Percentiles rank a stretch among this genome's conserved stretches.
These are phyloP conservation scores for Catagonus wagneri DNA, from an alignment of 2,113 vertebrate genomes.

Conservation along the genomic window DNA sequence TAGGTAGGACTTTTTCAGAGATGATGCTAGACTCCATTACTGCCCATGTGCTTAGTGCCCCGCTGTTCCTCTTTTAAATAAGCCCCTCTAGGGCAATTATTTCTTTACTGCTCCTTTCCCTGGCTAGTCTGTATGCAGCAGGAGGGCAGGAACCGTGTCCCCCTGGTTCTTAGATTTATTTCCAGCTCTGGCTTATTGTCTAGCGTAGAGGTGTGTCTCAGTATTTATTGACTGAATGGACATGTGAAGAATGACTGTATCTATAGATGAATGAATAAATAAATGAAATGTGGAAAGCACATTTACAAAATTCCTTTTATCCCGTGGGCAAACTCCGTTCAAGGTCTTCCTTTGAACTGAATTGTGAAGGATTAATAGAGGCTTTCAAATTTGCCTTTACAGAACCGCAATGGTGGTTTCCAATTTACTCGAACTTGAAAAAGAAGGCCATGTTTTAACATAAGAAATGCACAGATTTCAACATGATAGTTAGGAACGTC, in stretches of 20 bases:
- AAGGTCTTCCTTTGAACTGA: not conserved
- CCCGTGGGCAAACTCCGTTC: not conserved
- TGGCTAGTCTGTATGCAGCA: no score
- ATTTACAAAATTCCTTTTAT: not conserved
- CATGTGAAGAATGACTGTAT: not conserved
- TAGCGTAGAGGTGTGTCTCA: no score
- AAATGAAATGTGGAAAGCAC: not conserved
- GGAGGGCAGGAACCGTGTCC: not conserved
- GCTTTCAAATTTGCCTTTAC: not conserved
- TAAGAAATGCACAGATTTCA: not conserved
- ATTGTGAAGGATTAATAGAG: not conserved
- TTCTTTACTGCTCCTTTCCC: not conserved
- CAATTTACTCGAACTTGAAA: not conserved
- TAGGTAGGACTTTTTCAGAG: not conserved
- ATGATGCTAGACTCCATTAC: not conserved
- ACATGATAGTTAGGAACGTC: not conserved
- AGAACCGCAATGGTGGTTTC: not conserved
- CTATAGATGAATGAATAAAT: not conserved
- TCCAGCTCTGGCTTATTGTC: not conserved
- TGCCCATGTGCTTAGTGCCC: no score
- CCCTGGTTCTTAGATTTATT: not conserved
- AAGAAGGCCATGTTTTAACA: not conserved
- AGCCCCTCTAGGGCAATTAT: fast-evolving
- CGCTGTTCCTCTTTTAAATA: no score
- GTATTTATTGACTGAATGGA: not conserved